Evolutionary conservation across 2,113 vertebrate species (phyloP).

Genomic region (Loxodonta africana): DNA sequence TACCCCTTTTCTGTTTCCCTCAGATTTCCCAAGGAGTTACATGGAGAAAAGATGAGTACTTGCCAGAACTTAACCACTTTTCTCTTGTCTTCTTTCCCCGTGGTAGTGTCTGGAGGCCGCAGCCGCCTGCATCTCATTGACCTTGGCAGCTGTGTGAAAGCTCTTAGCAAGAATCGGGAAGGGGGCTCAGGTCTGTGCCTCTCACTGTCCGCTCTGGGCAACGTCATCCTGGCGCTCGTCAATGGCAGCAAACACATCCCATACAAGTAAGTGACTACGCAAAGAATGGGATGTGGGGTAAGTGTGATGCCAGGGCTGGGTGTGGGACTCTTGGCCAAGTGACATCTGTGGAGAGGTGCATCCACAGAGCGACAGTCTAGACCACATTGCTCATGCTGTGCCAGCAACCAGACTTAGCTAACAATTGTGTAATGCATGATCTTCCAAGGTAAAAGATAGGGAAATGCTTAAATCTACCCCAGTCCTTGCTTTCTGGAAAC

Average conservation of each 20-base stretch:
- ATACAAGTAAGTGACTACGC: conserved; percentile 93
- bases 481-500: neutral
- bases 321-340: too few species aligned
- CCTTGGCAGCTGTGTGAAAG: conserved; percentile 97
- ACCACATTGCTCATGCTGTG: too few species aligned
- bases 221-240: conserved; percentile 99
- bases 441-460: neutral
- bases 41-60: neutral
- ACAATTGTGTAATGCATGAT: accelerated
- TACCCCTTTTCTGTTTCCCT: conserved; percentile 7
- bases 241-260: conserved; percentile 99
- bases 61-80: conserved; percentile 52
- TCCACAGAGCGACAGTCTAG: neutral
- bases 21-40: neutral
- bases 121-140: conserved; percentile 99
- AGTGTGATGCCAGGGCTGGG: neutral
- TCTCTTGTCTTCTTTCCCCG: conserved; percentile 64
- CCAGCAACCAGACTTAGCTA: neutral
- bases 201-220: conserved; percentile 97
- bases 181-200: conserved; percentile 94
- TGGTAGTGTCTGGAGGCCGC: conserved; percentile 97
- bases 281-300: neutral
- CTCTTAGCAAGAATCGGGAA: conserved; percentile 92
- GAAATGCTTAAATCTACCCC: neutral
- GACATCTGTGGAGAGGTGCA: neutral